phyloP scores from a whole-genome alignment of 2,888 invertebrate species.

The Plagodis pulveraria region DNA sequence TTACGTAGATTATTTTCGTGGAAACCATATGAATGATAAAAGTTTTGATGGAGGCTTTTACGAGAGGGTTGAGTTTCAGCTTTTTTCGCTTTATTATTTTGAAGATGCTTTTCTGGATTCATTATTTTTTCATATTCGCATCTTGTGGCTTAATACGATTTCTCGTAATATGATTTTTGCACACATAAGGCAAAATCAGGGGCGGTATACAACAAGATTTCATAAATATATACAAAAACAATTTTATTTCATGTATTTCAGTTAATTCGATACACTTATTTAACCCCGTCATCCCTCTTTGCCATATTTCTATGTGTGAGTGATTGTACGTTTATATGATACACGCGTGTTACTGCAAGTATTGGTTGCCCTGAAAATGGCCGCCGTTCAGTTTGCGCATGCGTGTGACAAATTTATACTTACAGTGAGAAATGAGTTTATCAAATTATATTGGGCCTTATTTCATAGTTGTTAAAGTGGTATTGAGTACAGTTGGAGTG shows the following conservation, averaged over 20 bases:
- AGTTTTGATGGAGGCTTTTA: slow-evolving; percentile 24
- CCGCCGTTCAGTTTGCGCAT: slow-evolving; percentile 67
- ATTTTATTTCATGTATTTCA: neutral
- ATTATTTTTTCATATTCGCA: slow-evolving; percentile 19
- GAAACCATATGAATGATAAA: slow-evolving; percentile 30
- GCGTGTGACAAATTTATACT: slow-evolving; percentile 46
- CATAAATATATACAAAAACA: neutral
- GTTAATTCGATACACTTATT: neutral
- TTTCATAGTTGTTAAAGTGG: slow-evolving; percentile 9
- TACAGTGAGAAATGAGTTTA: slow-evolving; percentile 3
- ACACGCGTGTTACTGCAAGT: slow-evolving; percentile 42
- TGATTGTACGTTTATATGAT: slow-evolving; percentile 27
- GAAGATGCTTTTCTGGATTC: slow-evolving; percentile 12
- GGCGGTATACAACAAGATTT: too few species aligned
- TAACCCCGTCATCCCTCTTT: neutral
- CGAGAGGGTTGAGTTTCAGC: slow-evolving; percentile 16
- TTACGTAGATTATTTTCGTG: slow-evolving; percentile 27
- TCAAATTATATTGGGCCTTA: slow-evolving; percentile 21
- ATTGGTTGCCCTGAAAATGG: slow-evolving; percentile 76
- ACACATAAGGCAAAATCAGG: too few species aligned
- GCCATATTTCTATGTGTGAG: slow-evolving; percentile 20
- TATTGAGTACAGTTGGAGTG: neutral
- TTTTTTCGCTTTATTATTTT: slow-evolving; percentile 16
- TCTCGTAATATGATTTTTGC: too few species aligned
- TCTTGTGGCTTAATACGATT: too few species aligned